phyloP scores from a whole-genome alignment of 2,797 vertebrate species.

The Enteromius afrohamiltoni region DNA sequence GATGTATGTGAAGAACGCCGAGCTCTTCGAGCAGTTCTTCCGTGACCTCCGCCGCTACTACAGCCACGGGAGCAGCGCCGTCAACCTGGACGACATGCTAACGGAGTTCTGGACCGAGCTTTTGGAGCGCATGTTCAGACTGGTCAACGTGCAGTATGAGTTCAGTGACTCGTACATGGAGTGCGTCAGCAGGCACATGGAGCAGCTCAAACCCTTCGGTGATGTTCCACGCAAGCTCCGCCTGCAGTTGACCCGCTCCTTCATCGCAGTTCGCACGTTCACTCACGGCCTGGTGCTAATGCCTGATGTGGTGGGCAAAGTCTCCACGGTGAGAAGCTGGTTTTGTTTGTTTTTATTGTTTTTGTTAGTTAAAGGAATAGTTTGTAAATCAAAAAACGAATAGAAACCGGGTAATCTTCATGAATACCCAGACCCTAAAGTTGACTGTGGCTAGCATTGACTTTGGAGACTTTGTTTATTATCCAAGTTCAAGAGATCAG shows the following conservation, averaged over 20 bases:
- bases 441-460: background rate
- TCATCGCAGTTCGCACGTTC: constrained; percentile 91
- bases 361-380: background rate
- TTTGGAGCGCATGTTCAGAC: constrained; percentile 93
- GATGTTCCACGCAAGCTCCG: constrained; percentile 94
- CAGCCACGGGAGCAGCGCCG: constrained; percentile 71
- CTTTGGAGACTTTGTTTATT: background rate
- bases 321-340: constrained; percentile 83
- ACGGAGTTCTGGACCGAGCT: constrained; percentile 94
- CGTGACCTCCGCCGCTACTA: constrained; percentile 89
- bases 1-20: constrained; percentile 93
- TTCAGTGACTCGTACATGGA: constrained; percentile 93
- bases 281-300: constrained; percentile 87
- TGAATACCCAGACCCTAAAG: background rate
- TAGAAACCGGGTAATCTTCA: background rate
- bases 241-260: constrained; percentile 89
- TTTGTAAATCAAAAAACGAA: background rate
- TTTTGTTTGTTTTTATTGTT: background rate
- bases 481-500: constrained; percentile 13
- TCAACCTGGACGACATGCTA: constrained; percentile 94
- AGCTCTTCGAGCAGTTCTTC: constrained; percentile 96
- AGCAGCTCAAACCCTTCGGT: constrained; percentile 95
- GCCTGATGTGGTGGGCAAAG: constrained; percentile 87
- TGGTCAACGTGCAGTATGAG: constrained; percentile 94
- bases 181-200: constrained; percentile 92